Evolutionary conservation across 1,140 invertebrate genomes (phyloP).

Genomic region (Drosophila parabipectinata): DNA sequence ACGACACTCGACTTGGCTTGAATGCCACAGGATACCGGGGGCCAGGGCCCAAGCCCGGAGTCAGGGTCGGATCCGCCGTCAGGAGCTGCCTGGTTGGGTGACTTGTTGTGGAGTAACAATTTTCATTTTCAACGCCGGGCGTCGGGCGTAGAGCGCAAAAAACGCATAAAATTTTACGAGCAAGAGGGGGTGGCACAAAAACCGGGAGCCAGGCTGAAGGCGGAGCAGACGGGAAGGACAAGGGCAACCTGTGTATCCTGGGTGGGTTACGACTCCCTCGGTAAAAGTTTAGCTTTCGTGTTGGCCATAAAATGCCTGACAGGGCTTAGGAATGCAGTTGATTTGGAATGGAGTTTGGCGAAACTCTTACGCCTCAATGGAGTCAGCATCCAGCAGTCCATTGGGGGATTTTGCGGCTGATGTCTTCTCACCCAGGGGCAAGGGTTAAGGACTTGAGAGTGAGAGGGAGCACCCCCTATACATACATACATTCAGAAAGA

Average conservation of each 20-base stretch:
- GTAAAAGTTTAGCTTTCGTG: constrained; percentile 78
- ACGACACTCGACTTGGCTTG: constrained; percentile 75
- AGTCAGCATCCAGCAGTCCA: constrained; percentile 47
- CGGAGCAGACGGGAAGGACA: constrained; percentile 3
- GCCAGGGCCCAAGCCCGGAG: not conserved
- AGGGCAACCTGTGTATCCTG: constrained; percentile 26
- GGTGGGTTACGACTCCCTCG: constrained; percentile 64
- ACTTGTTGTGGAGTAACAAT: constrained; percentile 69
- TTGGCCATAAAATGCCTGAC: constrained; percentile 72
- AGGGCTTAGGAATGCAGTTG: constrained; percentile 73
- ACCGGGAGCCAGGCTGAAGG: not conserved
- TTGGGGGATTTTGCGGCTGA: constrained; percentile 64
- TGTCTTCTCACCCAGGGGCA: constrained; percentile 17
- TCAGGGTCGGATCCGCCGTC: constrained; percentile 10
- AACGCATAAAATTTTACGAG: constrained; percentile 83
- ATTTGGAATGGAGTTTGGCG: constrained; percentile 60
- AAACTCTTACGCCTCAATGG: constrained; percentile 45
- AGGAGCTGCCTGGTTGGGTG: constrained; percentile 31
- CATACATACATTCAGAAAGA: not conserved
- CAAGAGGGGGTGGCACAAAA: constrained; percentile 14
- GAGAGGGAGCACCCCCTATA: not conserved
- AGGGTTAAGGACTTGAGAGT: constrained; percentile 39
- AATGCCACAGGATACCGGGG: constrained; percentile 46
- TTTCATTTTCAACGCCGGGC: constrained; percentile 74
- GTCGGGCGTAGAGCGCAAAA: constrained; percentile 66